Evolutionary conservation across 1,140 invertebrate genomes (phyloP).

Genomic region (Bicyclus anynana): DNA sequence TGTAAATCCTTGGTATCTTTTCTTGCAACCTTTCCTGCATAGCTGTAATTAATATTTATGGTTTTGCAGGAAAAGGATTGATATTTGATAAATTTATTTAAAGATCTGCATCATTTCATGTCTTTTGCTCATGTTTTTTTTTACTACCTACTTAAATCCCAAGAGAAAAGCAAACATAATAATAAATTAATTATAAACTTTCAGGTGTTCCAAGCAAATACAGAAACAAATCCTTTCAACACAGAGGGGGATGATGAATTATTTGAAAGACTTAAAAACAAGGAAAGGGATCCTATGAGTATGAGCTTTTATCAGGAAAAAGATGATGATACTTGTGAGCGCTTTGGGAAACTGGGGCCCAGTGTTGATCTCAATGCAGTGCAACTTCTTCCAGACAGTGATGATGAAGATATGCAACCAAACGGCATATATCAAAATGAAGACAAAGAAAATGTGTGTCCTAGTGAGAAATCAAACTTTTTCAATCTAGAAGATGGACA

Average conservation of each 20-base stretch:
- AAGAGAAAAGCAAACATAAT: too few species aligned
- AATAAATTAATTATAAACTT: slow-evolving; percentile 30
- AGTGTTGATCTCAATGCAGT: slow-evolving; percentile 82
- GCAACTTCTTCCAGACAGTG: slow-evolving; percentile 78
- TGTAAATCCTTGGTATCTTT: too few species aligned
- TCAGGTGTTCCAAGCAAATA: slow-evolving; percentile 65
- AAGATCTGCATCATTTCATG: too few species aligned
- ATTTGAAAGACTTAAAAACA: slow-evolving; percentile 74
- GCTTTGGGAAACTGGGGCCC: slow-evolving; percentile 44
- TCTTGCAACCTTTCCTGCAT: too few species aligned
- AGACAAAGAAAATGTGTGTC: slow-evolving; percentile 63
- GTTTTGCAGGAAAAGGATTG: too few species aligned
- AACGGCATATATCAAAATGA: slow-evolving; percentile 51
- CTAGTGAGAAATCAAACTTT: slow-evolving; percentile 37
- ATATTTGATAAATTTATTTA: too few species aligned
- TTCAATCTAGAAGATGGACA: slow-evolving; percentile 30
- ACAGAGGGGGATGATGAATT: slow-evolving; percentile 67
- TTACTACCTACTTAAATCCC: too few species aligned
- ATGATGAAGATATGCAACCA: slow-evolving; percentile 74
- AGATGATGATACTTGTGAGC: slow-evolving; percentile 78
- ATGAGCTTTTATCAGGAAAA: slow-evolving; percentile 83
- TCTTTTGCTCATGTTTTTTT: too few species aligned
- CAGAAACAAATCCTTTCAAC: slow-evolving; percentile 64
- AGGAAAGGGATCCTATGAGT: slow-evolving; percentile 81
- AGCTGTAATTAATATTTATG: too few species aligned